These are phyloP conservation scores for Sebastes nivosus DNA, from an alignment of 2,797 vertebrate genomes.

Conservation along the genomic window DNA sequence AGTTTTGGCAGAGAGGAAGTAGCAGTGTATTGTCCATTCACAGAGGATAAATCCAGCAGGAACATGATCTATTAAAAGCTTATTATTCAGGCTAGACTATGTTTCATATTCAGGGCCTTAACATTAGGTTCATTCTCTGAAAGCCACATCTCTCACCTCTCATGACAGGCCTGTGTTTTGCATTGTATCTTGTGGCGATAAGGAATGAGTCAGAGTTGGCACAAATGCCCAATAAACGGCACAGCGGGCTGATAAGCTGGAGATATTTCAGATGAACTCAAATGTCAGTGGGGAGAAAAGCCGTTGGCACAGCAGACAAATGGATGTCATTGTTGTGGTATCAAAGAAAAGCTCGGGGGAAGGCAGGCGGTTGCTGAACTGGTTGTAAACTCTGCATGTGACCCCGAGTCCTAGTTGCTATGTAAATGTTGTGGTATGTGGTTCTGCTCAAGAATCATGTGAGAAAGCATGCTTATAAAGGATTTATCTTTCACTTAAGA, in stretches of 20 bases:
- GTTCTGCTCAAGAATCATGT: not conserved
- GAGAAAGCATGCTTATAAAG: not conserved
- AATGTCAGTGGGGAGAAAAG: not conserved
- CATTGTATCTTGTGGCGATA: not conserved
- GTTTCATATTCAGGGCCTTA: not conserved
- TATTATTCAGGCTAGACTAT: not conserved
- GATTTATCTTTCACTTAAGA: not conserved
- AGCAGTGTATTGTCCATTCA: conserved; percentile 42
- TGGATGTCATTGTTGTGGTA: conserved; percentile 12
- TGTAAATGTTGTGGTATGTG: not conserved
- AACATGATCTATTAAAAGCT: conserved; percentile 26
- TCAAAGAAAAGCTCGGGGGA: not conserved
- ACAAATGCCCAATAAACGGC: not conserved
- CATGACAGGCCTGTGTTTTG: not conserved
- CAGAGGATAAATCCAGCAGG: conserved; percentile 22
- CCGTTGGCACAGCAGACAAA: not conserved
- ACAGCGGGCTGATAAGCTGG: not conserved
- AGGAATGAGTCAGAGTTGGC: not conserved
- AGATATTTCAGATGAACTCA: conserved; percentile 2
- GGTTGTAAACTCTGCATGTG: not conserved
- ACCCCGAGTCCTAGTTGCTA: not conserved
- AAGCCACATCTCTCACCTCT: not conserved
- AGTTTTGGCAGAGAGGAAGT: conserved; percentile 50
- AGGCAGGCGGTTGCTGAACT: not conserved
- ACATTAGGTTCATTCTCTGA: not conserved